Base-by-base conservation (phyloP, 1,140 invertebrate genomes). In the Tachypleus tridentatus region DNA sequence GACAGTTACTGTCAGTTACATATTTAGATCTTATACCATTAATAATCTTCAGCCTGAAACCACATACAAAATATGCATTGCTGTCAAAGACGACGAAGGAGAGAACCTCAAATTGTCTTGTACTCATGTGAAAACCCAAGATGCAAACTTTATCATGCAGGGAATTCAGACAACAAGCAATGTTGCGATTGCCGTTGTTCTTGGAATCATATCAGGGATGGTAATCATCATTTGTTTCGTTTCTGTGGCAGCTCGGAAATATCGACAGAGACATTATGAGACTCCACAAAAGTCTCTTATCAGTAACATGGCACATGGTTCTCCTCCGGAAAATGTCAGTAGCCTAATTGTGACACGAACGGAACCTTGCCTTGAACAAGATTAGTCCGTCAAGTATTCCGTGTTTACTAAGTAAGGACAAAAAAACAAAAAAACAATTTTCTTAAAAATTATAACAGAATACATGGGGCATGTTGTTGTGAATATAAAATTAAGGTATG, bases 61-160 rank as follows among this genome's bases (percentile, higher is more conserved):
- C 3, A 71, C 65, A 0, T 81, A 81, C 64, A 74, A 77, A 66
- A 75, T 81, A 61, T 81, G 80, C 68, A 74, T 80, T 10, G 75
- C 77, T 57, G 77, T 77, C 62, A 73, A 77, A 60, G 71, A 73
- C 50, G 75, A 76, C 67, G 69, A 73, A 61, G 65, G 75, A 51
- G 63, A 69, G 51, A 71, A 67, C 47, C 73, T 78, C 52, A 73
- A 73, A 65, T 71, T 80, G 8, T 74, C 79, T 49, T 80, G 79
- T 69, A 72, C 73, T 9, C 71, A 70, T 58, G 73, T 76, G 10
- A 69, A 61, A 49, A 75, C 71, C 10, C 67, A 63, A 58, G 71
- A 65, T 56, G 66, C 66, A 9, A 68, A 60, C 52, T 74, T 71
- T 59, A 71, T 75, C 64, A 58, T 73, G n/a, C 71, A 72, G 29